Evolutionary conservation across 2,113 vertebrate species (phyloP).

Genomic region (Hemiprocne comata): DNA sequence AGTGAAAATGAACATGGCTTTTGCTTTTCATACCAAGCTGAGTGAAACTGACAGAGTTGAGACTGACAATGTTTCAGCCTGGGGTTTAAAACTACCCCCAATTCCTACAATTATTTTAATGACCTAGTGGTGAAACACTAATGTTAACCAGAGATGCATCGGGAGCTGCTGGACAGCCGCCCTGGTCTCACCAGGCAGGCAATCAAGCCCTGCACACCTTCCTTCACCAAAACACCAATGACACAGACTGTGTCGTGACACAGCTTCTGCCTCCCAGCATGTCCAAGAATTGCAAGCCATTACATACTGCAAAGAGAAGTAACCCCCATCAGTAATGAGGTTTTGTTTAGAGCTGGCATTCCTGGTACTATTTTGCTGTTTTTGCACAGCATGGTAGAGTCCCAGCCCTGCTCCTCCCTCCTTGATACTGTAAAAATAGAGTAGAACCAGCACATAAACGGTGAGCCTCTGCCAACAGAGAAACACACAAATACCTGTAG

Average conservation of each 20-base stretch:
- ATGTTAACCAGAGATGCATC: rapidly evolving
- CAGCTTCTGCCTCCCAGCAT: too few relatives aligned
- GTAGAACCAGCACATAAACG: background rate
- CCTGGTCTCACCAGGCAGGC: background rate
- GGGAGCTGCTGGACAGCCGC: rapidly evolving
- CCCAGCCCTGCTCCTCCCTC: background rate
- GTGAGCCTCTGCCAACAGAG: background rate
- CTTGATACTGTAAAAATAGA: background rate
- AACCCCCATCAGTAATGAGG: rapidly evolving
- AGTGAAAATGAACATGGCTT: background rate
- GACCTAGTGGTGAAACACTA: background rate
- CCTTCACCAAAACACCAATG: too few relatives aligned
- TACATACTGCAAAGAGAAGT: rapidly evolving
- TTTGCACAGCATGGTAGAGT: background rate
- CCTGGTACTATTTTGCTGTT: rapidly evolving
- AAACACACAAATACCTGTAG: background rate
- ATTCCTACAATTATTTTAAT: background rate
- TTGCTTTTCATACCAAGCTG: background rate
- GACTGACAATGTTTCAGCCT: background rate
- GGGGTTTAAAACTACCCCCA: background rate
- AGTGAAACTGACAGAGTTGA: background rate
- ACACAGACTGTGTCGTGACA: background rate
- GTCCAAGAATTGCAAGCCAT: background rate
- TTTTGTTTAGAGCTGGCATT: rapidly evolving
- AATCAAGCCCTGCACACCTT: rapidly evolving